phyloP scores from a whole-genome alignment of 2,797 vertebrate genomes.

The Tangara arthus region DNA sequence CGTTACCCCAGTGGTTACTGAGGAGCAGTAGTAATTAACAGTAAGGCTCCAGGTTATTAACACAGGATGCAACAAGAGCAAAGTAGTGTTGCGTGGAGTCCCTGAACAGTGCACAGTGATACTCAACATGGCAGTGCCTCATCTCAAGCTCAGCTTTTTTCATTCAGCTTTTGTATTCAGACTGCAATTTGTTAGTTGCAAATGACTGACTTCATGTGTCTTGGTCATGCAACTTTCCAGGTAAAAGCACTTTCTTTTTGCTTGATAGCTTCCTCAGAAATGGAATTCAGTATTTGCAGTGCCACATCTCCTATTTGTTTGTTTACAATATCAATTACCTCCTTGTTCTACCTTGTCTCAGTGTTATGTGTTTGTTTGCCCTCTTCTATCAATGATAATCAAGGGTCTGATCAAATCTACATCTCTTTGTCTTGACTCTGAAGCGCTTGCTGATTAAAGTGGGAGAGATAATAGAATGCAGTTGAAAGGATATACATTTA shows the following conservation, averaged over 20 bases:
- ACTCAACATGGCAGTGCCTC: not conserved
- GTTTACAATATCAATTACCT: not conserved
- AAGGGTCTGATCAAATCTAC: not conserved
- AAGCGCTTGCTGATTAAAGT: not conserved
- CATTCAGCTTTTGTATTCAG: not conserved
- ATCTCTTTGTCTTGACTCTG: not conserved
- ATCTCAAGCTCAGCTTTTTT: not conserved
- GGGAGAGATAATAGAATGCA: not conserved
- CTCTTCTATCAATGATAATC: not conserved
- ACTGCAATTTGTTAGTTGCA: not conserved
- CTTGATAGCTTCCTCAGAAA: not conserved
- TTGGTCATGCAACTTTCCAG: not conserved
- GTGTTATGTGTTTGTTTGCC: not conserved
- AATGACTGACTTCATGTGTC: not conserved
- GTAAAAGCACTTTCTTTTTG: not conserved
- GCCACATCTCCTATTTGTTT: not conserved
- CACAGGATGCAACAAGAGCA: accelerated
- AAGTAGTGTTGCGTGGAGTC: not conserved
- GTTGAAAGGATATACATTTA: not conserved
- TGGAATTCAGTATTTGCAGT: not conserved
- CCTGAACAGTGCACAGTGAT: not conserved
- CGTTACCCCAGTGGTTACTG: not conserved
- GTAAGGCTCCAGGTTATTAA: not conserved
- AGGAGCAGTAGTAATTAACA: not conserved
- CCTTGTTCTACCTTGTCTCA: not conserved